These are phyloP conservation scores for Cybosia mesomella DNA, from an alignment of 2,888 invertebrate species.

Conservation along the genomic window DNA sequence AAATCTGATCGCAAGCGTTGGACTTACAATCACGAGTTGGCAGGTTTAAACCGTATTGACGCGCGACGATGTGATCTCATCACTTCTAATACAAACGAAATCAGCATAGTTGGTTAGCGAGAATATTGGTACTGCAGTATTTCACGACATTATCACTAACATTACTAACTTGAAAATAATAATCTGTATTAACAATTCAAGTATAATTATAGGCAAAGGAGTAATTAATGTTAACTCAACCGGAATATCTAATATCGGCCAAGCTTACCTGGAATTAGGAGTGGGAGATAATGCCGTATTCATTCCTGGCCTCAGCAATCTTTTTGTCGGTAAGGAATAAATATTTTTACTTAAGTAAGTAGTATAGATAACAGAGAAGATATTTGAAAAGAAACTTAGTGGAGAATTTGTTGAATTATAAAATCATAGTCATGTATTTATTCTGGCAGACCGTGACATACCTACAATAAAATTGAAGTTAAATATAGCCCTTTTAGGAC, in stretches of 20 bases:
- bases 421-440: too few relatives aligned
- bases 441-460: too few relatives aligned
- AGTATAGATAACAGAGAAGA: not conserved
- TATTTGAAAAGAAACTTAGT: not conserved
- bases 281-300: constrained; percentile 61
- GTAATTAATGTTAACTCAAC: constrained; percentile 66
- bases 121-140: too few relatives aligned
- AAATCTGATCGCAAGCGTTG: too few relatives aligned
- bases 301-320: constrained; percentile 67
- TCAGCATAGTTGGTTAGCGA: too few relatives aligned
- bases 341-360: not conserved
- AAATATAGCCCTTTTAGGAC: too few relatives aligned
- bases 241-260: constrained; percentile 78
- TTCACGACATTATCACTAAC: too few relatives aligned
- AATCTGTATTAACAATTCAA: not conserved
- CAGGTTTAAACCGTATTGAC: too few relatives aligned
- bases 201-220: constrained; percentile 64
- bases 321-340: constrained; percentile 66
- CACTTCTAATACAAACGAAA: too few relatives aligned
- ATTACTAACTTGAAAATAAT: not conserved
- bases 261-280: constrained; percentile 63
- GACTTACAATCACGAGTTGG: too few relatives aligned
- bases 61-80: too few relatives aligned
- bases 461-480: too few relatives aligned
- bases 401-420: not conserved